Evolutionary conservation across 2,888 invertebrate genomes (phyloP).

Genomic region (Scaptomyza reducta): DNA sequence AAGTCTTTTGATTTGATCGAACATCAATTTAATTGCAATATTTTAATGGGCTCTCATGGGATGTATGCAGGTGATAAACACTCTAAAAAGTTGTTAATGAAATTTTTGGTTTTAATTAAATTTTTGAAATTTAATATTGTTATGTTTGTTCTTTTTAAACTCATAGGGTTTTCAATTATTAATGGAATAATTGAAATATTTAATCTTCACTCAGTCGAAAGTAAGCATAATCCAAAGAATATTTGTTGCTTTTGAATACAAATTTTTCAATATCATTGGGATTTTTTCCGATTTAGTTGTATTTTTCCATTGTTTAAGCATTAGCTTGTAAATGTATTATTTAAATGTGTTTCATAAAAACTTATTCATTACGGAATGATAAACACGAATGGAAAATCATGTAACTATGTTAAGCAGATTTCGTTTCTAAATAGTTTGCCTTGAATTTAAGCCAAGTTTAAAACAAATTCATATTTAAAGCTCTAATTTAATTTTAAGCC

Average conservation of each 20-base stretch:
- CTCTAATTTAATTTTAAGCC: no score
- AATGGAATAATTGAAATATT: not conserved
- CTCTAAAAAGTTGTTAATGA: not conserved
- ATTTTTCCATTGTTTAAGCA: no score
- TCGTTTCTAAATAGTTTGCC: no score
- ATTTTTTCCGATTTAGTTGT: not conserved
- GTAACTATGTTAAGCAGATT: no score
- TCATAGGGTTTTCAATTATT: not conserved
- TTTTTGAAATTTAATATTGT: no score
- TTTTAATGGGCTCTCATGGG: slow-evolving; percentile 44
- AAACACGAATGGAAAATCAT: no score
- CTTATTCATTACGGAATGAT: no score
- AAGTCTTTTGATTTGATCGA: slow-evolving; percentile 70
- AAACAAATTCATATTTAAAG: no score
- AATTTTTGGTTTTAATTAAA: not conserved
- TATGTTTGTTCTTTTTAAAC: no score
- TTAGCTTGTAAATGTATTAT: not conserved
- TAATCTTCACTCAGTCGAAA: not conserved
- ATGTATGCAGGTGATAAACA: not conserved
- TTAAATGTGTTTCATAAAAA: not conserved
- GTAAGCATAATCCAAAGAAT: not conserved
- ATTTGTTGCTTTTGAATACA: not conserved
- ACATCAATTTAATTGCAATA: slow-evolving; percentile 69
- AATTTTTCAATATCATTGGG: not conserved
- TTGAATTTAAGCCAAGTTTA: no score